A percentile compares a stretch with the other conserved stretches of the same genome.
These are phyloP conservation scores for Chelon auratus DNA, from an alignment of 2,797 vertebrate species.

Conservation along the genomic window DNA sequence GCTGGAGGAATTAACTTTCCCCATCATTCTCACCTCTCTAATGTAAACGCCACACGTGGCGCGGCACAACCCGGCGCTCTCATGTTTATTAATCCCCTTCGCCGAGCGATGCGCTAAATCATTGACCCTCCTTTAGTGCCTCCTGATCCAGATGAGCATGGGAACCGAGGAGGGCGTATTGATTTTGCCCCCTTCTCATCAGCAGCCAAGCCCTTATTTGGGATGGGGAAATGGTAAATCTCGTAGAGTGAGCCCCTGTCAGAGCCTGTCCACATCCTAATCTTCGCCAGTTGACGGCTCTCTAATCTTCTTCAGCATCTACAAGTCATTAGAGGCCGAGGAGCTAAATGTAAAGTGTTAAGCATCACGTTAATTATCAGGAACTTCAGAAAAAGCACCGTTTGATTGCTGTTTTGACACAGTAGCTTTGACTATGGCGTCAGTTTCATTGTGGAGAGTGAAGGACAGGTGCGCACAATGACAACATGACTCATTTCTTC, in stretches of 20 bases:
- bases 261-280: constrained; percentile 70
- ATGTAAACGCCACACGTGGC: constrained; percentile 60
- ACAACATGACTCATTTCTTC: background rate
- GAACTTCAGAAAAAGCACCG: constrained; percentile 23
- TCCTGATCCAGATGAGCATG: constrained; percentile 66
- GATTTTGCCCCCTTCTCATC: constrained; percentile 79
- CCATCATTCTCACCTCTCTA: constrained; percentile 64
- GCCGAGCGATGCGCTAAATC: constrained; percentile 70
- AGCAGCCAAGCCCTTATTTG: constrained; percentile 68
- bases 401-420: constrained; percentile 7
- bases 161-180: constrained; percentile 76
- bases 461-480: background rate
- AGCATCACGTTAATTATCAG: constrained; percentile 38
- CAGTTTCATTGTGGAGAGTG: constrained; percentile 5
- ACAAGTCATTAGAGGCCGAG: constrained; percentile 59
- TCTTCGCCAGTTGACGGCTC: constrained; percentile 71
- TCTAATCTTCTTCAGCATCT: constrained; percentile 70
- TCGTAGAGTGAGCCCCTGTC: constrained; percentile 72
- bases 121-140: constrained; percentile 76
- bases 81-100: constrained; percentile 80
- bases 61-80: constrained; percentile 51
- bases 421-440: constrained; percentile 11
- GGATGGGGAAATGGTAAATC: constrained; percentile 74
- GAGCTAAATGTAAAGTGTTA: constrained; percentile 55
- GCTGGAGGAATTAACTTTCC: constrained; percentile 68